Conservation (phyloP, 2,113 vertebrate species). For the Anguilla rostrata region DNA sequence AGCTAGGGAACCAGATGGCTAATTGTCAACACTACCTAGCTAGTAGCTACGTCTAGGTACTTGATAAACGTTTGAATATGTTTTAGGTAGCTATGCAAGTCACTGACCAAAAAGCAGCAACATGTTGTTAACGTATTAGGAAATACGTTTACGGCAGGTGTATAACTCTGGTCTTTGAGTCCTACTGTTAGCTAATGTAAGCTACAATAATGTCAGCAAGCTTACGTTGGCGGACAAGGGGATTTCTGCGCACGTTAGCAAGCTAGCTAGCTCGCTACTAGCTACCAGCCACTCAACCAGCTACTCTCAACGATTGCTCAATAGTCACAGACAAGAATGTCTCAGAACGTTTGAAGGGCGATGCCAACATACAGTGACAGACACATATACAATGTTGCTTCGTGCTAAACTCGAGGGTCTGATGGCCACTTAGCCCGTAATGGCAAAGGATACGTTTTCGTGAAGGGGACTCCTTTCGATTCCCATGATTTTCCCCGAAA, state of each 20-base stretch:
- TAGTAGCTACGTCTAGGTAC: too few relatives aligned
- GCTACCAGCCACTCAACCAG: neutral
- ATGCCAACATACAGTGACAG: neutral
- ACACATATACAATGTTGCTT: neutral
- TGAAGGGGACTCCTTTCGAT: conserved; percentile 74
- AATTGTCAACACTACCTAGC: too few relatives aligned
- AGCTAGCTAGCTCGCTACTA: neutral
- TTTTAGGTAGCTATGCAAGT: too few relatives aligned
- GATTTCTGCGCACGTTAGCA: neutral
- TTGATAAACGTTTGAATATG: too few relatives aligned
- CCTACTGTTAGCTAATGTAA: too few relatives aligned
- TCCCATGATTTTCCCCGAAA: conserved; percentile 60
- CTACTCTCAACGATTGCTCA: neutral
- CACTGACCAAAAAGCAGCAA: too few relatives aligned
- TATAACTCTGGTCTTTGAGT: too few relatives aligned
- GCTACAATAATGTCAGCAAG: too few relatives aligned
- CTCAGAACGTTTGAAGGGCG: neutral
- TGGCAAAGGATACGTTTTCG: conserved; percentile 92
- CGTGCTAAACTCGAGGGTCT: neutral
- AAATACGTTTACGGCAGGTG: too few relatives aligned
- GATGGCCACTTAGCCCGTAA: neutral
- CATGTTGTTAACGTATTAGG: too few relatives aligned
- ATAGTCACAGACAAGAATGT: neutral
- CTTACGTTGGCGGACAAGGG: too few relatives aligned
- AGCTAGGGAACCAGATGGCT: neutral